Conservation (phyloP, 2,113 vertebrate species). For the Mirza zaza region DNA sequence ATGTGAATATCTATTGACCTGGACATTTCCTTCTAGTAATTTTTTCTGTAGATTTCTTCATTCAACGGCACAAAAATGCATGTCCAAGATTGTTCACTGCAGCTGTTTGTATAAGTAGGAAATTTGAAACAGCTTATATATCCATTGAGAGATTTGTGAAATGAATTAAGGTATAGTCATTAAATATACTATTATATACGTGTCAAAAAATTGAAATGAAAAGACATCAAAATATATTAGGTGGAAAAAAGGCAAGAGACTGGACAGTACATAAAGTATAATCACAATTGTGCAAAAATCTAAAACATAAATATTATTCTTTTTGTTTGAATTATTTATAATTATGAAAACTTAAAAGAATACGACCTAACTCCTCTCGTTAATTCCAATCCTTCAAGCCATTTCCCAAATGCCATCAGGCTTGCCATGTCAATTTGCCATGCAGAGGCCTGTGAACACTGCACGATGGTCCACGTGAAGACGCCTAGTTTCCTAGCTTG, state of each 20-base stretch:
- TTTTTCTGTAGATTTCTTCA: slow-evolving; percentile 34
- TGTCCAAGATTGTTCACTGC: not conserved
- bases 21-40: not conserved
- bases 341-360: not conserved
- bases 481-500: not conserved
- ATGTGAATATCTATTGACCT: slow-evolving; percentile 15
- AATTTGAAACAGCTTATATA: not conserved
- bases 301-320: not conserved
- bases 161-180: not conserved
- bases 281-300: not conserved
- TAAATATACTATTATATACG: not conserved
- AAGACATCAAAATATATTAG: not conserved
- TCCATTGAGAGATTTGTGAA: not conserved
- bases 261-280: not conserved
- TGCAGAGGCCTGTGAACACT: not conserved
- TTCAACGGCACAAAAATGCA: not conserved
- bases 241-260: not conserved
- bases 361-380: not conserved
- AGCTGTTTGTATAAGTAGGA: not conserved
- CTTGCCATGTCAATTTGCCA: not conserved
- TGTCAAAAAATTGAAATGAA: not conserved
- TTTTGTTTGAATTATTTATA: not conserved
- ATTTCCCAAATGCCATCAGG: not conserved
- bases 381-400: not conserved
- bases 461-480: not conserved